phyloP scores from a whole-genome alignment of 2,113 vertebrate genomes.

The Sorex araneus region DNA sequence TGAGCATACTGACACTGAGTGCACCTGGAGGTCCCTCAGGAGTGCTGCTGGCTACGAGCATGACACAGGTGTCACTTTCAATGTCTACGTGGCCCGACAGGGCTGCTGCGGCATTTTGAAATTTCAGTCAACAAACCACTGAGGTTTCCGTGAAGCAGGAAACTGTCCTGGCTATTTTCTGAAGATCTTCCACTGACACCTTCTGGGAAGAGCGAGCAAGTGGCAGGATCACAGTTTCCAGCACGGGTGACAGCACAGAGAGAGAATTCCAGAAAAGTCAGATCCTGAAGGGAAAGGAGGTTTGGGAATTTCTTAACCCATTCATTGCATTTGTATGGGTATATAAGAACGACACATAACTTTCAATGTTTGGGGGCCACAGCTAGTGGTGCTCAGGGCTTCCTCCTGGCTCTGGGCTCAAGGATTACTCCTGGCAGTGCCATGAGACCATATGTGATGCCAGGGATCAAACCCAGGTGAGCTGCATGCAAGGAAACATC shows the following conservation, averaged over 20 bases:
- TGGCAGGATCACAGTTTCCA: not conserved
- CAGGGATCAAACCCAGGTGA: too few relatives aligned
- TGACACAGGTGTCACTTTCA: not conserved
- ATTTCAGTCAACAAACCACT: not conserved
- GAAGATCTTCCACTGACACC: slow-evolving; percentile 61
- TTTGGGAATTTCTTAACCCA: slow-evolving; percentile 34
- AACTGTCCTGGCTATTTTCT: slow-evolving; percentile 26
- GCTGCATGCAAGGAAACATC: too few relatives aligned
- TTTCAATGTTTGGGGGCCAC: too few relatives aligned
- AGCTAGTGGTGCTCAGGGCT: too few relatives aligned
- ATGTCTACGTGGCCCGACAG: not conserved
- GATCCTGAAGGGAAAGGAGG: not conserved
- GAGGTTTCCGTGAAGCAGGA: not conserved
- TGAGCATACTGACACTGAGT: not conserved
- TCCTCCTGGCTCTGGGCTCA: too few relatives aligned
- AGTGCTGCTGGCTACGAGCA: not conserved
- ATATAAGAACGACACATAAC: too few relatives aligned
- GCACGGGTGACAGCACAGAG: not conserved
- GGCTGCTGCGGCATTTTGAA: not conserved
- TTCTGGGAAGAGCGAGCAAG: slow-evolving; percentile 67
- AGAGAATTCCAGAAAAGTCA: not conserved
- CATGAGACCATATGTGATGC: too few relatives aligned
- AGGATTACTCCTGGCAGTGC: too few relatives aligned
- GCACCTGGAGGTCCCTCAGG: not conserved
- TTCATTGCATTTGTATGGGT: not conserved